Base-by-base conservation (phyloP, 2,797 vertebrate species). In the Malacoraja senta region DNA sequence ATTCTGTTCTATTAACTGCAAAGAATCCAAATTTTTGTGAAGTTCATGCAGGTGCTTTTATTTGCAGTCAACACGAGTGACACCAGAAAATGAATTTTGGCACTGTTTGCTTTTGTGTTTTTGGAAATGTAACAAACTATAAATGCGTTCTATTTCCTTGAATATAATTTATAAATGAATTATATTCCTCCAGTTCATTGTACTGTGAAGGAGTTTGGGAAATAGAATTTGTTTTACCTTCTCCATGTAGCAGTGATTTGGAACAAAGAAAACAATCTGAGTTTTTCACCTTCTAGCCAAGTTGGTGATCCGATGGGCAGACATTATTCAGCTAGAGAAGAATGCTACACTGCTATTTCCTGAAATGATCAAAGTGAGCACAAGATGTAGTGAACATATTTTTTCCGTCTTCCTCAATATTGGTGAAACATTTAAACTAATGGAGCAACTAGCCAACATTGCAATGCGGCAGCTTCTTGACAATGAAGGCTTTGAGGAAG, bases 341-440 rank as follows among this genome's bases (percentile, higher is more conserved):
- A 99, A 97, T 0, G 97, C 98, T 94, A 99, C 98, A 0, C 95
- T 99, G 93, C 97, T 99, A 3, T 96, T 99, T 86, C 99, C 99
- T 0, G 98, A 99, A 1, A 97, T 95, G 91, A 98, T 99, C 95
- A 98, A 98, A 95, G 98, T 99, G 95, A 99, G 97, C 97, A 99
- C 98, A 0, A 97, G 98, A 93, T 94, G 96, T 94, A 97, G 97
- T 0, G 97, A 99, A 94, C 98, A 98, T 93, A 97, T 98, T 95
- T 99, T 99, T 96, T 99, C 98, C 0, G 98, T 99, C 76, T 99
- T 99, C 95, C 98, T 99, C 94, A 99, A 98, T 96, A 98, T 99
- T 96, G 97, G 95, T 0, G 99, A 99, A 96, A 99, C 99, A 17
- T 99, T 99, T 95, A 99, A 99, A 94, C 94, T 99, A 24, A 99